Base-by-base conservation (phyloP, 92 coral and sea anemone genomes). In the Scolanthus callimorphus region DNA sequence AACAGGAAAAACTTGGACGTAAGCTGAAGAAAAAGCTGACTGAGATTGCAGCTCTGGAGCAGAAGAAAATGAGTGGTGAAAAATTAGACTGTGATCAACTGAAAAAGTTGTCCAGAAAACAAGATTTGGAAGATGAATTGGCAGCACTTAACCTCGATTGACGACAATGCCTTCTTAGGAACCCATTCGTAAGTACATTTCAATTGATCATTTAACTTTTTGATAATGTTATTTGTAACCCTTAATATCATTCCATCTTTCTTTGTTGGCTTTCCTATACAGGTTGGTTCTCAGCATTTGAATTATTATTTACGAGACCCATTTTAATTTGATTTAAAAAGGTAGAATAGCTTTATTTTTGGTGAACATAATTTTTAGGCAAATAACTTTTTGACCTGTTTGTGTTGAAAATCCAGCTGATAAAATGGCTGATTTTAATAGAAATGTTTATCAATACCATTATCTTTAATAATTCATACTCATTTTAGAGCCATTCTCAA, bases 1-100 rank as follows among this genome's bases (percentile, higher is more conserved):
- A 88, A 51, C 62, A 69, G 37, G 90, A 88, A 1, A 88, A 88
- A 39, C 86, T 78, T 54, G 63, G 77, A 10, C 90, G 96, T 39
- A 88, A 88, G 61, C 29, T 88, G 73, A 88, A 71, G 64, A 88
- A 88, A 79, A 88, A 88, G 58, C 25, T 88, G 83, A 63, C 52
- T 57, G 96, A 83, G 53, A 85, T 88, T 30, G 59, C 49, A 55
- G 61, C 51, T 12, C 59, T 88, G 27, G 96, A 88, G 54, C 63
- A 54, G 29, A 88, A 83, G 39, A 65, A 53, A 60, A 57, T 39
- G 11, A 49, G 68, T 17, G 96, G 96, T 41, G 83, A 51, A 20
- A 78, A 74, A 27, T 51, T 88, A 37, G 96, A 88, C 71, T 88
- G 96, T 27, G 96, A 88, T 69, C 96, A 88, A 59, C 59, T 88